Evolutionary conservation across 1,140 invertebrate species (phyloP).

Genomic region (Hylyphantes graminicola): DNA sequence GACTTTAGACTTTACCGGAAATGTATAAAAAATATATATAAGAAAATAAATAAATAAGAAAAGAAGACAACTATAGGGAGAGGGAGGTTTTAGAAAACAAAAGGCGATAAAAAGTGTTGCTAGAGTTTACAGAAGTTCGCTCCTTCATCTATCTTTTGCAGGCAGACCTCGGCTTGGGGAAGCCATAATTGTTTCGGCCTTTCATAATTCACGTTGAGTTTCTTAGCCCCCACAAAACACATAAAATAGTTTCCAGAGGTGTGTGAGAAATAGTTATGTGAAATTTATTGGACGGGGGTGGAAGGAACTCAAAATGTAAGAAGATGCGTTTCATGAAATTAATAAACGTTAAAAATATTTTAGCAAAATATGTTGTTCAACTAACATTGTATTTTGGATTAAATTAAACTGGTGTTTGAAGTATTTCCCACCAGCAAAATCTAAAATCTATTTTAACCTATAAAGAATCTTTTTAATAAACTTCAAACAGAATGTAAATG

Average conservation of each 20-base stretch:
- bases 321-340: no score
- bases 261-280: slow-evolving; percentile 45
- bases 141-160: slow-evolving; percentile 53
- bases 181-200: slow-evolving; percentile 57
- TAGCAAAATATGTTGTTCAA: no score
- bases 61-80: neutral
- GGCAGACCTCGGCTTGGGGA: neutral
- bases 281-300: slow-evolving; percentile 13
- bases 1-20: slow-evolving; percentile 27
- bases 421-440: no score
- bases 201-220: slow-evolving; percentile 58
- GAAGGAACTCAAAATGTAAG: neutral
- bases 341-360: no score
- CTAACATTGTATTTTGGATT: no score
- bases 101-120: slow-evolving; percentile 59
- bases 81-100: slow-evolving; percentile 38
- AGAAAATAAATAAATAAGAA: slow-evolving; percentile 10
- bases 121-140: slow-evolving; percentile 49
- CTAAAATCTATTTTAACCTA: no score
- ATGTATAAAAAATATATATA: slow-evolving; percentile 47
- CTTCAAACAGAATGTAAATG: no score
- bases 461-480: no score
- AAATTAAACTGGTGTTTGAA: no score
- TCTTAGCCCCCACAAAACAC: slow-evolving; percentile 13
- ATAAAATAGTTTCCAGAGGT: slow-evolving; percentile 44